These are phyloP conservation scores for Dermochelys coriacea DNA, from an alignment of 2,797 vertebrate genomes.

Conservation along the genomic window DNA sequence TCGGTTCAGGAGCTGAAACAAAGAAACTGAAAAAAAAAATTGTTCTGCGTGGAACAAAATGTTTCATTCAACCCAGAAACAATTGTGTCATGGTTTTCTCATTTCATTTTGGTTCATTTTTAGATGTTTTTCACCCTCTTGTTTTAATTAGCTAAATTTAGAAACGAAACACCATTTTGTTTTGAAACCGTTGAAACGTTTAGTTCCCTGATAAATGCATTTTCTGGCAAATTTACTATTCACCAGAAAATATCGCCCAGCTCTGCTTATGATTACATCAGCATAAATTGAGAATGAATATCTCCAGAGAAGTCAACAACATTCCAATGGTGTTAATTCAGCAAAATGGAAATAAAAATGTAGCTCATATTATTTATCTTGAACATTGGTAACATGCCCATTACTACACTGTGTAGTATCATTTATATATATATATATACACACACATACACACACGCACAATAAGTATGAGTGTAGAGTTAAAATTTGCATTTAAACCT, in stretches of 20 bases:
- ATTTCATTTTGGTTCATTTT: background rate
- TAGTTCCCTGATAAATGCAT: background rate
- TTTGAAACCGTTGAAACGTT: background rate
- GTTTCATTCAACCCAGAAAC: background rate
- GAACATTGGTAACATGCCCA: background rate
- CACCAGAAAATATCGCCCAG: background rate
- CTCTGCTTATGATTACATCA: background rate
- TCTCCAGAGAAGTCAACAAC: background rate
- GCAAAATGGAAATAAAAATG: constrained; percentile 10
- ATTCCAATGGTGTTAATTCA: background rate
- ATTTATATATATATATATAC: too few species aligned
- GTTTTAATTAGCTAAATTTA: background rate
- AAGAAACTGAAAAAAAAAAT: background rate
- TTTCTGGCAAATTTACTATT: background rate
- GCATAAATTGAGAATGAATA: background rate
- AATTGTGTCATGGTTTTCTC: background rate
- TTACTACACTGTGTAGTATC: background rate
- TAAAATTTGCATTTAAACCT: background rate
- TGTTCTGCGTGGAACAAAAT: background rate
- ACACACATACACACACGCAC: too few species aligned
- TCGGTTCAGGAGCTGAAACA: background rate
- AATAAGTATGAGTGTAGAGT: background rate
- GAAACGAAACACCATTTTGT: background rate
- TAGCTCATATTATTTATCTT: background rate
- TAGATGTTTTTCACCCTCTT: background rate